phyloP scores from a whole-genome alignment of 2,888 invertebrate species.

The Euzetes globulus region DNA sequence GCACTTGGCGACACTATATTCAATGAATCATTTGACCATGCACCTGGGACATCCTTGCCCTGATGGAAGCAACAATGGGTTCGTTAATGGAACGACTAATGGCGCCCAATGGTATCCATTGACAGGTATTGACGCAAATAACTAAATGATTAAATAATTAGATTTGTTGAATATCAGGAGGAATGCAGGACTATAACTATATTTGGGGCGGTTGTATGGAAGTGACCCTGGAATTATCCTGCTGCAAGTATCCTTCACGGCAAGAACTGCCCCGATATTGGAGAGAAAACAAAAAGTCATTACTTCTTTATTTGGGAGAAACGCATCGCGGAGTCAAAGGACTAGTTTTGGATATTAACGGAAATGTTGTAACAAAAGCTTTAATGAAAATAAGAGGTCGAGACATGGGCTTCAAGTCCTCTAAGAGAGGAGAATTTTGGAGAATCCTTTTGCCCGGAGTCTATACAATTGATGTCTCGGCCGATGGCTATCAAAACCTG shows the following conservation, averaged over 20 bases:
- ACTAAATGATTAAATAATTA: too few species aligned
- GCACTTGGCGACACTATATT: slow-evolving; percentile 73
- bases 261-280: slow-evolving; percentile 72
- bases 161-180: slow-evolving; percentile 52
- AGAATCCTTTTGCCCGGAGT: slow-evolving; percentile 76
- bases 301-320: slow-evolving; percentile 74
- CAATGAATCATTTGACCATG: slow-evolving; percentile 82
- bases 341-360: slow-evolving; percentile 67
- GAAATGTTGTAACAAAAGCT: slow-evolving; percentile 69
- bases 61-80: slow-evolving; percentile 61
- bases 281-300: slow-evolving; percentile 76
- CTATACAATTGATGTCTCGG: slow-evolving; percentile 68
- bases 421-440: slow-evolving; percentile 88
- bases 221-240: slow-evolving; percentile 84
- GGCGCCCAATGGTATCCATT: slow-evolving; percentile 89
- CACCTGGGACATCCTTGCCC: slow-evolving; percentile 62
- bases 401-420: slow-evolving; percentile 75
- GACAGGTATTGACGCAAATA: too few species aligned
- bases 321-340: slow-evolving; percentile 83
- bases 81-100: slow-evolving; percentile 84
- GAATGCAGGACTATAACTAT: slow-evolving; percentile 92
- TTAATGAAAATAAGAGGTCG: slow-evolving; percentile 69
- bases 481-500: slow-evolving; percentile 38
- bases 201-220: slow-evolving; percentile 90
- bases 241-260: slow-evolving; percentile 83